Evolutionary conservation across 2,888 invertebrate genomes (phyloP).

Genomic region (Heliconius ismenius): DNA sequence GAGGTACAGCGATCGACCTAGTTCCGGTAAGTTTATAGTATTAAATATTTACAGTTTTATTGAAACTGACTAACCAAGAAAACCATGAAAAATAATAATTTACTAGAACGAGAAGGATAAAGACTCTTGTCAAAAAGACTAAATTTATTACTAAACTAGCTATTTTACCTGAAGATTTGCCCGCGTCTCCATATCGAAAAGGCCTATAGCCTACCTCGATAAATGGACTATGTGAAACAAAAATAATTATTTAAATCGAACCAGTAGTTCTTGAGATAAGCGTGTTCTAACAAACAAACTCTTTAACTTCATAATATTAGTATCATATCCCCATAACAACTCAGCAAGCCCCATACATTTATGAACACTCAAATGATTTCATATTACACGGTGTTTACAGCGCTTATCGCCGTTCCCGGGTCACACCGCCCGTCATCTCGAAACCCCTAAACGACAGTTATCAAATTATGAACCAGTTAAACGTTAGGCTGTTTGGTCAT

Average conservation of each 20-base stretch:
- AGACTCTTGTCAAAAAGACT: no score
- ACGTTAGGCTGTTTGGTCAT: background rate
- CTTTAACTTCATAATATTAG: background rate
- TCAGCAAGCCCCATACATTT: background rate
- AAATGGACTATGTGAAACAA: no score
- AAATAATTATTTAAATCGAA: no score
- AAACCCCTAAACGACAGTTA: background rate
- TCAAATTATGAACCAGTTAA: constrained; percentile 11
- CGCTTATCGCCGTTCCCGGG: constrained; percentile 11
- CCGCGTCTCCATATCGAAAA: no score
- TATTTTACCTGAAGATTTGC: background rate
- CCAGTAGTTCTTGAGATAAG: background rate
- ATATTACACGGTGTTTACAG: constrained; percentile 20
- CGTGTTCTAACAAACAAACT: background rate
- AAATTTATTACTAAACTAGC: background rate
- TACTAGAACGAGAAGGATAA: no score
- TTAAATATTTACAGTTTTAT: background rate
- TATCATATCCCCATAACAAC: constrained; percentile 1
- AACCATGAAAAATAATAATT: no score
- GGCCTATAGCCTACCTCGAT: no score
- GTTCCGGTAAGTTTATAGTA: constrained; percentile 87
- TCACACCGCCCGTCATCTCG: constrained; percentile 10
- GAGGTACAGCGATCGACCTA: constrained; percentile 94
- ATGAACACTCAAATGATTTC: constrained; percentile 7
- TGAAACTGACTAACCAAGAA: background rate